phyloP scores from a whole-genome alignment of 2,888 invertebrate genomes.

The Crocallis elinguaria region DNA sequence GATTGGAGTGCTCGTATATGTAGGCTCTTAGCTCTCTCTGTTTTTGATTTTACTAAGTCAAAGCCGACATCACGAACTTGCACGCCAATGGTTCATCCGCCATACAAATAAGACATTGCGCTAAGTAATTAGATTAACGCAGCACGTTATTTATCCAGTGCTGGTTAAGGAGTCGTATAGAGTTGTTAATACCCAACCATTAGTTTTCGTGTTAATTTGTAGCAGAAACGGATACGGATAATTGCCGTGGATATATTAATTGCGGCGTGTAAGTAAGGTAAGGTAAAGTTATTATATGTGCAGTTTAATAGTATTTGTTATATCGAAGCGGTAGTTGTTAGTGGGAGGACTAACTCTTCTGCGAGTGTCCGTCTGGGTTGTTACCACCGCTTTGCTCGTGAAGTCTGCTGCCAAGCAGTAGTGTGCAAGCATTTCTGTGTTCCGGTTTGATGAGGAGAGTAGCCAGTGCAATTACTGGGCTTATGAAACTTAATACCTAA shows the following conservation, averaged over 20 bases:
- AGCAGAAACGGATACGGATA: constrained; percentile 54
- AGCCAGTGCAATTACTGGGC: too few species aligned
- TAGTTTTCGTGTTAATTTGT: constrained; percentile 57
- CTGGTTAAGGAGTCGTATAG: constrained; percentile 45
- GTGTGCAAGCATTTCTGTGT: too few species aligned
- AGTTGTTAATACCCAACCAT: constrained; percentile 57
- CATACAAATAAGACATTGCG: constrained; percentile 79
- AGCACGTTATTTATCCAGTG: constrained; percentile 63
- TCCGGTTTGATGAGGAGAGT: too few species aligned
- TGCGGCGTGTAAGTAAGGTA: constrained; percentile 22
- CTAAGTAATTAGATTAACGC: constrained; percentile 81
- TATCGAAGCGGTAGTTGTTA: not conserved
- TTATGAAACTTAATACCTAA: too few species aligned
- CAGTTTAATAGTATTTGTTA: constrained; percentile 25
- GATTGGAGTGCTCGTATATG: too few species aligned
- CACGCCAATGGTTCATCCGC: not conserved
- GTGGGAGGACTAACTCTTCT: too few species aligned
- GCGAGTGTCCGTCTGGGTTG: too few species aligned
- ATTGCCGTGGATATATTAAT: constrained; percentile 56
- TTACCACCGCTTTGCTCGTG: too few species aligned
- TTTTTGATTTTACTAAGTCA: too few species aligned
- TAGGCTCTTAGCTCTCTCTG: too few species aligned
- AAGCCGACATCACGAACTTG: constrained; percentile 41
- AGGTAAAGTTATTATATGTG: constrained; percentile 21
- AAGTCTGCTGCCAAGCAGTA: too few species aligned